Conservation (phyloP, 2,113 vertebrate genomes). For the Martes martes region DNA sequence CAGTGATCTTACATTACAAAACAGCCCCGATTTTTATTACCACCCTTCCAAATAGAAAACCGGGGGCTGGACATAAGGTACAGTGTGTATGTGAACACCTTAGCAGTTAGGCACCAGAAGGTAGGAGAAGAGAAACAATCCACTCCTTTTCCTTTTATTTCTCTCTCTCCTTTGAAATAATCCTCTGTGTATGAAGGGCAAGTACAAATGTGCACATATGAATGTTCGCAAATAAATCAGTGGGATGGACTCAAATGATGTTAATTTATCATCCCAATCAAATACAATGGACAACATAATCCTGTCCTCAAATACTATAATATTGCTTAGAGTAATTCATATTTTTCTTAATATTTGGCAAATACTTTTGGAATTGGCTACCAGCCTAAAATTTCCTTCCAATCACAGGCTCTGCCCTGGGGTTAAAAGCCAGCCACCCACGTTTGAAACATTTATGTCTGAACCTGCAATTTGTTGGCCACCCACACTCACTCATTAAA, state of each 20-base stretch:
- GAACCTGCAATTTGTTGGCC: constrained; percentile 72
- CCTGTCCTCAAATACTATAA: constrained; percentile 45
- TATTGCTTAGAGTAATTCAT: constrained; percentile 45
- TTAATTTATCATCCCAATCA: not conserved
- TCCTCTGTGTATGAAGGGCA: not conserved
- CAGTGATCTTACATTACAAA: not conserved
- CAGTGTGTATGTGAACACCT: not conserved
- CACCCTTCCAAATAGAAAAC: not conserved
- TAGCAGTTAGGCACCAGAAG: not conserved
- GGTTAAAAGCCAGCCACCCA: constrained; percentile 75
- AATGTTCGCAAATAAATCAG: not conserved
- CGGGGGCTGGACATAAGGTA: not conserved
- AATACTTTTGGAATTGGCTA: constrained; percentile 67
- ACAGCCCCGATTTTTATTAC: constrained; percentile 17
- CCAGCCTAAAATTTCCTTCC: constrained; percentile 63
- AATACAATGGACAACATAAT: not conserved
- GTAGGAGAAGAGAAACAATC: not conserved
- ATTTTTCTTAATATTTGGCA: constrained; percentile 63
- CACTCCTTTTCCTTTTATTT: not conserved
- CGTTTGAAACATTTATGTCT: constrained; percentile 66
- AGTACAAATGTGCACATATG: not conserved
- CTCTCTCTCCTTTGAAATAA: not conserved
- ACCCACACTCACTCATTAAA: constrained; percentile 70
- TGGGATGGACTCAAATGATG: not conserved
- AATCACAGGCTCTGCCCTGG: constrained; percentile 58